Conservation (phyloP, 2,797 vertebrate genomes). For the Manis javanica region DNA sequence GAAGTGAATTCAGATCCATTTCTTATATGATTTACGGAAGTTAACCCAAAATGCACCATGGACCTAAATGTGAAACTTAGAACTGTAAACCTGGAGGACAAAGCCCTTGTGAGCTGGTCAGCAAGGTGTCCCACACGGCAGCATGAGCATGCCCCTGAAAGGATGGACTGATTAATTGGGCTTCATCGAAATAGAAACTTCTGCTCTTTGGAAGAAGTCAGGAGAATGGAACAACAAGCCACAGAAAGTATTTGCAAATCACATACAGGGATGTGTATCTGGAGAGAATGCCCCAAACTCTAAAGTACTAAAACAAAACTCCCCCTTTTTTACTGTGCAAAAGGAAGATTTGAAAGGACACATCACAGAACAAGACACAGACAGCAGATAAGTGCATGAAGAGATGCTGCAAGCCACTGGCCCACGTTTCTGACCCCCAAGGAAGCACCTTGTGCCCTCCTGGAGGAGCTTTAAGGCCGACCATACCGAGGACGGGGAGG, state of each 20-base stretch:
- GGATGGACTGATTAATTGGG: rapidly evolving
- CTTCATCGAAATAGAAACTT: not conserved
- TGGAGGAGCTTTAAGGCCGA: too few species aligned
- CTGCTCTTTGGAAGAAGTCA: not conserved
- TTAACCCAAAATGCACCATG: not conserved
- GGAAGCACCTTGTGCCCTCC: not conserved
- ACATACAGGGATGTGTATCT: rapidly evolving
- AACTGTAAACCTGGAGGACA: too few species aligned
- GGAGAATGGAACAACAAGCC: not conserved
- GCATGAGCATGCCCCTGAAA: too few species aligned
- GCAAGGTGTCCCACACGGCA: too few species aligned
- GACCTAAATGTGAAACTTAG: not conserved
- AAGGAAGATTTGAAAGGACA: not conserved
- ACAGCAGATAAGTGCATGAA: rapidly evolving
- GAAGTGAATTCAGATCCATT: not conserved
- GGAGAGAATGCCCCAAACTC: not conserved
- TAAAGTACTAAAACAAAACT: too few species aligned
- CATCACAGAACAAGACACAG: not conserved
- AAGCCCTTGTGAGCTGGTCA: too few species aligned
- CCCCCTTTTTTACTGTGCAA: not conserved
- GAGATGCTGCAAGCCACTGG: not conserved
- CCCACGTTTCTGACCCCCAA: too few species aligned
- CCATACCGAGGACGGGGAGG: too few species aligned
- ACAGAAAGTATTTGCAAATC: not conserved
- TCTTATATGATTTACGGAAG: not conserved